phyloP scores from a whole-genome alignment of 2,113 vertebrate genomes.

The Prunella himalayana region DNA sequence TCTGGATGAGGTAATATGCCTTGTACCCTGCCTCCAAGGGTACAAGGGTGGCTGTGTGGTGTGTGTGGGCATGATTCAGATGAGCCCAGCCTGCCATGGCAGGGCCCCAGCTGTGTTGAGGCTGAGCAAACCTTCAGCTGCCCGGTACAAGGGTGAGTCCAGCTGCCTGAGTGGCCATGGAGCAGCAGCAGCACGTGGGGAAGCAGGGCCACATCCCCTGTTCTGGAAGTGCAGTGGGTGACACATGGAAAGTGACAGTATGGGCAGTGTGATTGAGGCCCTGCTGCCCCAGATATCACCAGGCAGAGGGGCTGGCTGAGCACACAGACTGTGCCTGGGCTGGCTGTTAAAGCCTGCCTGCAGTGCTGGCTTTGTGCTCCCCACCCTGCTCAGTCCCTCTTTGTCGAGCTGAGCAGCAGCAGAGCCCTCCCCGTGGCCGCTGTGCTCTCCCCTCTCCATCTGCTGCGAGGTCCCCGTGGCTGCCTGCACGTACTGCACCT shows the following conservation, averaged over 20 bases:
- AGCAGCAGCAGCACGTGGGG: background rate
- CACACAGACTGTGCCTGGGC: background rate
- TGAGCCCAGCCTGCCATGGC: background rate
- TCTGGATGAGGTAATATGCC: background rate
- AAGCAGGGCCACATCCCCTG: background rate
- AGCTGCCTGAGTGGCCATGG: background rate
- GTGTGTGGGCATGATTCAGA: background rate
- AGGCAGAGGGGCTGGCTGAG: background rate
- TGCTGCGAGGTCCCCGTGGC: rapidly evolving
- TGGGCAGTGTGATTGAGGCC: rapidly evolving
- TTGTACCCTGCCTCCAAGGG: background rate
- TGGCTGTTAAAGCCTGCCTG: background rate
- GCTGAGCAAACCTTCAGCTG: background rate
- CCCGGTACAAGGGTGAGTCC: rapidly evolving
- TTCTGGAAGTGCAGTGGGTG: background rate
- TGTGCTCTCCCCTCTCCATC: background rate
- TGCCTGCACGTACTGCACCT: background rate
- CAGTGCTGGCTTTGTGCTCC: background rate
- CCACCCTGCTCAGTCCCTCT: background rate
- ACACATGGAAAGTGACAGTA: background rate
- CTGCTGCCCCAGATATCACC: background rate
- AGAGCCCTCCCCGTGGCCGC: rapidly evolving
- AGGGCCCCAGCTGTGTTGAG: rapidly evolving
- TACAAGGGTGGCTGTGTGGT: rapidly evolving
- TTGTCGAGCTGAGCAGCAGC: rapidly evolving